phyloP scores from a whole-genome alignment of 1,140 invertebrate genomes.

The Zaprionus ornatus region DNA sequence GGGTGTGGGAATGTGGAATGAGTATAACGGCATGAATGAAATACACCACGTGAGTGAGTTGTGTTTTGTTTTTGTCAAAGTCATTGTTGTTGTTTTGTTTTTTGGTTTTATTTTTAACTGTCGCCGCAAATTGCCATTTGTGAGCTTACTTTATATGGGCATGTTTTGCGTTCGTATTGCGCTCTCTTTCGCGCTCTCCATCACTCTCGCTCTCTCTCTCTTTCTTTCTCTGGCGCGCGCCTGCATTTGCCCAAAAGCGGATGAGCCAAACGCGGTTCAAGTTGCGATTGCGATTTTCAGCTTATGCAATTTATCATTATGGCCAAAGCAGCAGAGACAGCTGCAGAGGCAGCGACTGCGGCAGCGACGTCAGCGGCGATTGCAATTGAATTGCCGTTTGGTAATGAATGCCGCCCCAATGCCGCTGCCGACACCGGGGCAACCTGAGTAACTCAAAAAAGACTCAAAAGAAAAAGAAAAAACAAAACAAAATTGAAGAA shows the following conservation, averaged over 20 bases:
- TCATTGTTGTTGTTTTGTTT: constrained; percentile 42
- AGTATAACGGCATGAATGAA: constrained; percentile 32
- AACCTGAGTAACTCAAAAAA: constrained; percentile 55
- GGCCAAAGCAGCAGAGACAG: constrained; percentile 54
- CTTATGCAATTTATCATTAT: constrained; percentile 80
- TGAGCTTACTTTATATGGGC: constrained; percentile 61
- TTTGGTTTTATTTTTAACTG: constrained; percentile 41
- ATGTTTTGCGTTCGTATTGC: constrained; percentile 44
- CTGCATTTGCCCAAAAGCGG: constrained; percentile 56
- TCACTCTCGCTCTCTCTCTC: background rate
- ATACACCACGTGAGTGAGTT: constrained; percentile 24
- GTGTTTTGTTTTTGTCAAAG: constrained; percentile 43
- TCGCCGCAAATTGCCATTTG: constrained; percentile 63
- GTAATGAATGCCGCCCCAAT: constrained; percentile 61
- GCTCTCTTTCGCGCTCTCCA: background rate
- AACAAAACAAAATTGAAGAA: constrained; percentile 7
- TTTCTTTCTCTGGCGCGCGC: background rate
- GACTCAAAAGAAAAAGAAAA: constrained; percentile 11
- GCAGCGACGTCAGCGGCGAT: constrained; percentile 18
- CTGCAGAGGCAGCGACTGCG: constrained; percentile 10
- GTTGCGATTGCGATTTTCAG: constrained; percentile 68
- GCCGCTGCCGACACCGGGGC: constrained; percentile 2
- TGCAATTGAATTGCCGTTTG: constrained; percentile 78
- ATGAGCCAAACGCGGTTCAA: constrained; percentile 44
- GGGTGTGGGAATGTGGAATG: constrained; percentile 9